Conservation (phyloP, 2,113 vertebrate species). For the Chaetodon auriga region DNA sequence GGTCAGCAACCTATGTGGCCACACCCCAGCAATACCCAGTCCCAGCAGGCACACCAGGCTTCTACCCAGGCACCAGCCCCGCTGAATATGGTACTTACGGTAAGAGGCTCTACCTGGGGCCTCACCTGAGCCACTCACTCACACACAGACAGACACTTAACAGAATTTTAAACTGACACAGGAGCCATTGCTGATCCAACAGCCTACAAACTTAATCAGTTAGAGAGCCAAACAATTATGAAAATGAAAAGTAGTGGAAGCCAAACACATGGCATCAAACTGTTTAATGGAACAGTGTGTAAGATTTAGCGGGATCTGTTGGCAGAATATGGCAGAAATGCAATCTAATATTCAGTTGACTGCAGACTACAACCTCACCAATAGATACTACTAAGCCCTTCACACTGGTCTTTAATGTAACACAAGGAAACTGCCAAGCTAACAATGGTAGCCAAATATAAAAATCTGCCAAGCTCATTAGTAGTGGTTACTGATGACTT, state of each 20-base stretch:
- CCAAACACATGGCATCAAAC: not conserved
- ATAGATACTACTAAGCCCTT: too few species aligned
- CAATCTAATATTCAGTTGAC: too few species aligned
- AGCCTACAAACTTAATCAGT: not conserved
- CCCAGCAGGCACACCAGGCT: constrained; percentile 90
- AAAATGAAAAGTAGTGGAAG: not conserved
- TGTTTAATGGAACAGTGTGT: not conserved
- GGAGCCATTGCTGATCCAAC: too few species aligned
- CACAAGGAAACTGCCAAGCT: not conserved
- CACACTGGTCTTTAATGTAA: too few species aligned
- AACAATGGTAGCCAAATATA: not conserved
- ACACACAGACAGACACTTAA: constrained; percentile 6
- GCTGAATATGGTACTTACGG: constrained; percentile 95
- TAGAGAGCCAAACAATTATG: not conserved
- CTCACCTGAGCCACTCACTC: constrained; percentile 46
- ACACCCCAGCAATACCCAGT: constrained; percentile 95
- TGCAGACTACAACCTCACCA: too few species aligned
- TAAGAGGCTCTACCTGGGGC: constrained; percentile 82
- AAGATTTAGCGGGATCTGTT: too few species aligned
- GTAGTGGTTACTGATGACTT: not conserved
- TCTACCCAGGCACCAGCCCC: constrained; percentile 94
- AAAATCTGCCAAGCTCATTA: not conserved
- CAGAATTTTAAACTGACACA: not conserved
- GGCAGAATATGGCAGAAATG: too few species aligned
- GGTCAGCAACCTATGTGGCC: constrained; percentile 90